These are phyloP conservation scores for Mungos mungo DNA, from an alignment of 2,113 vertebrate species.

Conservation along the genomic window DNA sequence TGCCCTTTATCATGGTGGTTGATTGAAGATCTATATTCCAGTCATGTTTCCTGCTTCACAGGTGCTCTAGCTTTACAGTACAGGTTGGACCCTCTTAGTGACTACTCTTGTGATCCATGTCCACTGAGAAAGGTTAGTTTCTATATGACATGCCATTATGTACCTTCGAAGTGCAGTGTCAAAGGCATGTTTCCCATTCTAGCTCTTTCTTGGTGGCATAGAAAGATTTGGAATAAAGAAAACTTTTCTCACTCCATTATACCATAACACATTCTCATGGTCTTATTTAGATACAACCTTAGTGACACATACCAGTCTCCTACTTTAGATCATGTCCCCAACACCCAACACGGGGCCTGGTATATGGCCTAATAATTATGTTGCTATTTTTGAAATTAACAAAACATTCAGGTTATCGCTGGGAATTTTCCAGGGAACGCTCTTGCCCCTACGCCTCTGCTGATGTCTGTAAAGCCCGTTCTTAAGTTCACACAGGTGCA, in stretches of 20 bases:
- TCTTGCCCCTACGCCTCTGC: background rate
- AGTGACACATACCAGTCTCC: background rate
- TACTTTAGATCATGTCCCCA: background rate
- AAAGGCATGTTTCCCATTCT: background rate
- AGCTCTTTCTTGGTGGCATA: background rate
- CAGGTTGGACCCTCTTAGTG: background rate
- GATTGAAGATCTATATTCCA: background rate
- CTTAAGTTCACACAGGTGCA: background rate
- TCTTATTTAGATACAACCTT: background rate
- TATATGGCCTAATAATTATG: background rate
- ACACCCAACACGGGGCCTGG: background rate
- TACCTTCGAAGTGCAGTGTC: background rate
- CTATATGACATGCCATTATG: fast-evolving
- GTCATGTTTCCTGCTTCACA: background rate
- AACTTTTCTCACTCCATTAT: background rate
- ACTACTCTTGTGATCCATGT: background rate
- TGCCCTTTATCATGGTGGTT: no score
- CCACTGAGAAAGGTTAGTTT: background rate
- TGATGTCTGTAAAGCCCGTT: background rate
- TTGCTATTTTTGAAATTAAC: background rate
- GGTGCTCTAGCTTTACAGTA: fast-evolving
- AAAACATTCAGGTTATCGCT: background rate
- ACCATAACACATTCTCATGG: fast-evolving
- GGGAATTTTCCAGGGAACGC: background rate
- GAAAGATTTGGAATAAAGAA: background rate